These are phyloP conservation scores for Euclidia mi DNA, from an alignment of 2,888 invertebrate species.

Conservation along the genomic window DNA sequence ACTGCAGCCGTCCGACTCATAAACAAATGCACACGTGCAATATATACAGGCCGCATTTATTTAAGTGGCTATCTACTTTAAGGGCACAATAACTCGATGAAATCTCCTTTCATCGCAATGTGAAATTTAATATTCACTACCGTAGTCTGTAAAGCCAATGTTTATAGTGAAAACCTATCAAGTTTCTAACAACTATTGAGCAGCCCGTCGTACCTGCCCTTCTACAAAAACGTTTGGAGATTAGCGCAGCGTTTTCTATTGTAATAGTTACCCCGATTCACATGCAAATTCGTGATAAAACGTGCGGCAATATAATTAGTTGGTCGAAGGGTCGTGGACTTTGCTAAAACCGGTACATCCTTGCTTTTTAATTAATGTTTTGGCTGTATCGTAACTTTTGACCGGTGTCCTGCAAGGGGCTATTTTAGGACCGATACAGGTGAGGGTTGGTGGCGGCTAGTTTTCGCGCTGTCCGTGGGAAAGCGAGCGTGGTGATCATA, in stretches of 20 bases:
- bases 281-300: conserved; percentile 87
- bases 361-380: conserved; percentile 86
- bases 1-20: conserved; percentile 13
- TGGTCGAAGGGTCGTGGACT: conserved; percentile 75
- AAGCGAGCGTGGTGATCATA: conserved; percentile 76
- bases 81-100: conserved; percentile 65
- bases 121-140: conserved; percentile 77
- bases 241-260: conserved; percentile 81
- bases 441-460: conserved; percentile 13
- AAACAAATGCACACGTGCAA: conserved; percentile 31
- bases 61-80: conserved; percentile 43
- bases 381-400: conserved; percentile 76
- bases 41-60: conserved; percentile 23
- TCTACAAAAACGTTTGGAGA: conserved; percentile 60
- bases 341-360: conserved; percentile 84
- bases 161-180: conserved; percentile 85
- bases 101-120: conserved; percentile 68
- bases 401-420: conserved; percentile 77
- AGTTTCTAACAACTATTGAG: conserved; percentile 80
- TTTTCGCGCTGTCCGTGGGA: conserved; percentile 86
- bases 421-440: conserved; percentile 60
- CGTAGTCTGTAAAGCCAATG: conserved; percentile 73
- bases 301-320: conserved; percentile 90
- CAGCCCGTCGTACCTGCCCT: conserved; percentile 58
- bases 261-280: conserved; percentile 78